These are phyloP conservation scores for Sterrhoptilus dennistouni DNA, from an alignment of 2,113 vertebrate genomes.

Conservation along the genomic window DNA sequence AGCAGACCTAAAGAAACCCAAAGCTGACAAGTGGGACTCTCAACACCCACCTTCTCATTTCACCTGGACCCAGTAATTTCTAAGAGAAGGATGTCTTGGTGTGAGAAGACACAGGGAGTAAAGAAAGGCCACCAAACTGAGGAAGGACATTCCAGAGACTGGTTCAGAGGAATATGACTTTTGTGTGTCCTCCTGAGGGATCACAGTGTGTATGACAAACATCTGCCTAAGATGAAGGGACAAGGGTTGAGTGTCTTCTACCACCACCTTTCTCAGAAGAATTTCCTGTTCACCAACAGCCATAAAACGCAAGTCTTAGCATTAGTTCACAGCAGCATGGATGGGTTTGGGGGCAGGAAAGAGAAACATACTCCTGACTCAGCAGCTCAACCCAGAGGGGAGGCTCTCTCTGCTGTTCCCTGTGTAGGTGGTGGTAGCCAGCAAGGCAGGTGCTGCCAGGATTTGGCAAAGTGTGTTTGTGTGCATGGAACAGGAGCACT, in stretches of 20 bases:
- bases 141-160: neutral
- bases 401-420: rapidly evolving
- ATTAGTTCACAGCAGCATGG: neutral
- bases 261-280: neutral
- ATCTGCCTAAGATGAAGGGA: rapidly evolving
- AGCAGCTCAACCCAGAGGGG: neutral
- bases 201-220: rapidly evolving
- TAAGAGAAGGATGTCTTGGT: neutral
- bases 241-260: neutral
- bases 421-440: neutral
- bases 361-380: neutral
- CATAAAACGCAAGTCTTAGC: neutral
- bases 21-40: neutral
- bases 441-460: neutral
- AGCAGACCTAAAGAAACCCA: neutral
- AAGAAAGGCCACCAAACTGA: neutral
- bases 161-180: neutral
- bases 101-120: neutral
- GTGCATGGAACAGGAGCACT: neutral
- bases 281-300: neutral
- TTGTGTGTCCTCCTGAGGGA: neutral
- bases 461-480: neutral
- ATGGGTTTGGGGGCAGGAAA: neutral
- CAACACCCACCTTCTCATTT: neutral
- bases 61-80: neutral